Base-by-base conservation (phyloP, 1,140 invertebrate genomes). In the Sycobia sp. region DNA sequence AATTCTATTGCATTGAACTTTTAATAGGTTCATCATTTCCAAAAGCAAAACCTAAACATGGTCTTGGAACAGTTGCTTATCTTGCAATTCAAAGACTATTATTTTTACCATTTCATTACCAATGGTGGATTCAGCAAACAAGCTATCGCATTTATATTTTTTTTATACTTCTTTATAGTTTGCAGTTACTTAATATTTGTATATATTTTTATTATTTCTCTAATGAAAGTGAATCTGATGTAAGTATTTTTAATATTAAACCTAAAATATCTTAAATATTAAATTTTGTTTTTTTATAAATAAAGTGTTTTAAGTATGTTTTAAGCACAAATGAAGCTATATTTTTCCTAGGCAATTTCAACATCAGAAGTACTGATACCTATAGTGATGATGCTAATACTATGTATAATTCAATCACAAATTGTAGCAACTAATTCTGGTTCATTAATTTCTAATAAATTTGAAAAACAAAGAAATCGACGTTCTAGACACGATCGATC, bases 1-100 rank as follows among this genome's bases (percentile, higher is more conserved):
- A 22, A 16, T 63, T 53, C 66, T 57, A 23, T 46, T 59, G 9
- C 11, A 46, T 59, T 47, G 64, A 66, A 46, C 68, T 71, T 69
- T 66, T 67, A 75, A 20, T 74, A 95, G 93, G 94, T 44, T 96
- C 94, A 20, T 94, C 93, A 47, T 96, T 96, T 81, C 89, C 94
- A 5, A 97, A 96, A 85, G 90, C 92, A 9, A 96, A 96, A 76
- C 93, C 94, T 1, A 93, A 95, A 70, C 90, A 95, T 81, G 90
- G 92, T 50, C 85, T 95, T 71, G 84, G 89, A 11, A 91, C 90
- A 11, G 91, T 95, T 44, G 88, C 92, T 46, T 87, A 89, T 71
- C 86, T 91, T 71, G 92, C 92, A 5, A 79, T 94, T 25, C 81
- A 91, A 44, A 84, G 94, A 60, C 86, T 94, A 32, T 67, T 95